phyloP scores from a whole-genome alignment of 1,140 invertebrate genomes.

The Hyphantria cunea region DNA sequence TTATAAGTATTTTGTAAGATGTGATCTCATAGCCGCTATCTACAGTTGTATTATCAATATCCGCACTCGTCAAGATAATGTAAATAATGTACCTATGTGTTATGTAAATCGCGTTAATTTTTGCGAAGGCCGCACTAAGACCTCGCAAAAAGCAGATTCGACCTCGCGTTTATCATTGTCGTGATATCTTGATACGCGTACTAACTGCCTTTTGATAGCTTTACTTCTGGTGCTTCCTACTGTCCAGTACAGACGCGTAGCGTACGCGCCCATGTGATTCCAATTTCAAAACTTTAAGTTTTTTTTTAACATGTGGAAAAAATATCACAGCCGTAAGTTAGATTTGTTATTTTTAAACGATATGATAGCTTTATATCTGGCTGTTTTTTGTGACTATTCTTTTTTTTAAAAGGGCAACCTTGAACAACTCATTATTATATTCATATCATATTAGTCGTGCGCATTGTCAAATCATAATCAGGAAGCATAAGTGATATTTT shows the following conservation, averaged over 20 bases:
- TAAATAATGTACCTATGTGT: constrained; percentile 57
- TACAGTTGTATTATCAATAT: constrained; percentile 60
- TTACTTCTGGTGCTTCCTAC: constrained; percentile 47
- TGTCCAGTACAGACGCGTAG: constrained; percentile 37
- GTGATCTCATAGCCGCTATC: constrained; percentile 62
- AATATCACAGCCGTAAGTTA: constrained; percentile 31
- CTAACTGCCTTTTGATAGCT: constrained; percentile 59
- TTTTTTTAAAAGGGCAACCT: neutral
- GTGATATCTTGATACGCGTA: constrained; percentile 70
- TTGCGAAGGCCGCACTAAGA: constrained; percentile 62
- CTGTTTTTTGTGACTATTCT: neutral
- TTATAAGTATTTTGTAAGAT: constrained; percentile 34
- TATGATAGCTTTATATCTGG: constrained; percentile 9
- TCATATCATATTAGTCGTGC: neutral
- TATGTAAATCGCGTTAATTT: constrained; percentile 77
- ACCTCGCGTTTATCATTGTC: constrained; percentile 69
- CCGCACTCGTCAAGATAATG: constrained; percentile 53
- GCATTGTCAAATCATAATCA: constrained; percentile 10
- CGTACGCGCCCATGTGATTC: neutral
- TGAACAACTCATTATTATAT: constrained; percentile 4
- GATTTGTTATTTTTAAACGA: constrained; percentile 12
- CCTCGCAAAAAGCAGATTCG: constrained; percentile 67
- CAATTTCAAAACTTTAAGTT: constrained; percentile 1
- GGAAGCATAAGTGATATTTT: constrained; percentile 10
- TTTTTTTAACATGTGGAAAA: constrained; percentile 33